Conservation (phyloP, 2,113 vertebrate genomes). For the Carassius gibelio region DNA sequence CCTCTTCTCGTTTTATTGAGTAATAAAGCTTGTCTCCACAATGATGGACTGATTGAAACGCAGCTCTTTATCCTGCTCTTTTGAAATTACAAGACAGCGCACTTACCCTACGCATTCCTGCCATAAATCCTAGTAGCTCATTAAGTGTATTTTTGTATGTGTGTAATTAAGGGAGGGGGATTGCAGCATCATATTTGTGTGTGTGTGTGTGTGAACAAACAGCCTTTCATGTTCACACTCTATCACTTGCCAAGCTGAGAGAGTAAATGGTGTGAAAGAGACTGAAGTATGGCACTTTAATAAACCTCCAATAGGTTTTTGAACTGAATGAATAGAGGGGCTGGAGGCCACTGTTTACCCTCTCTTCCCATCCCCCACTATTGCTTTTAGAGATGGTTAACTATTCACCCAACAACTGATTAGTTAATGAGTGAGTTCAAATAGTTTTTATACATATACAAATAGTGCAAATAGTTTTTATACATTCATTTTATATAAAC, state of each 20-base stretch:
- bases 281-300: constrained; percentile 39
- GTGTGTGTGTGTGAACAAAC: constrained; percentile 18
- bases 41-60: constrained; percentile 51
- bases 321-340: constrained; percentile 29
- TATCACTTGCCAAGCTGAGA: constrained; percentile 13
- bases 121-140: constrained; percentile 37
- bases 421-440: not conserved
- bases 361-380: not conserved
- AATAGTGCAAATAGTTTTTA: not conserved
- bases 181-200: not conserved
- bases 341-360: constrained; percentile 26
- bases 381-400: no score
- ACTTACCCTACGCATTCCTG: constrained; percentile 26
- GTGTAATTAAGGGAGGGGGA: constrained; percentile 38
- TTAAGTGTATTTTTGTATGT: constrained; percentile 18
- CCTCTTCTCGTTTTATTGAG: constrained; percentile 20
- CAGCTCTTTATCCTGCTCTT: constrained; percentile 39
- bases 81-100: constrained; percentile 39
- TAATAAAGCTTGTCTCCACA: not conserved
- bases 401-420: not conserved
- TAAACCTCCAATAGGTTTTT: constrained; percentile 48
- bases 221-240: constrained; percentile 38
- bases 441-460: not conserved
- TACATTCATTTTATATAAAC: no score
- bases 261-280: constrained; percentile 32